Base-by-base conservation (phyloP, 23 tunicate species). In the Halocynthia roretzi region DNA sequence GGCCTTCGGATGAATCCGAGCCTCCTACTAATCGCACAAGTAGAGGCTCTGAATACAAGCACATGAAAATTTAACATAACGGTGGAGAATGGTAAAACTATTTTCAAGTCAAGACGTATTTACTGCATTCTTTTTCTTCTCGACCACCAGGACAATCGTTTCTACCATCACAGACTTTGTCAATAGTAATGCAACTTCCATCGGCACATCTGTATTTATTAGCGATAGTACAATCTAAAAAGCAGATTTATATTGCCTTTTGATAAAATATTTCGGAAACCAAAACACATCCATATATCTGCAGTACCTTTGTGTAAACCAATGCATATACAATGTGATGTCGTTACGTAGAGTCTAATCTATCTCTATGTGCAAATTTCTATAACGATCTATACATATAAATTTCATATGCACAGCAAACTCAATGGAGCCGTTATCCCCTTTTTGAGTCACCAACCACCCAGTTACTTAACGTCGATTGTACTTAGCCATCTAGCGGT, bases 81-180 rank as follows among this genome's bases (percentile, higher is more conserved):
- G 44, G 23, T 17, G 40, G 19, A 17, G 72, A 17, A 17, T 17
- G 2, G 2, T 5, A 17, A 31, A 17, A 68, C 40, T 17, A 17
- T 19, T 68, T 68, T 17, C 5, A 12, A 68, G 31, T 11, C 44
- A 31, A 31, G 44, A 44, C 5, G 62, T 14, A 12, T 72, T 53
- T 79, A 88, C 95, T 75, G 61, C 95, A 88, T 49, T 83, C 81
- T 23, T 50, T 21, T 78, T 88, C 95, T 61, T 91, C 97, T 11
- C 78, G 76, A 50, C 97, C 84, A 54, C 77, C 76, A 7, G 77
- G 56, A 63, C 97, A 91, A 48, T 91, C 77, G 54, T 57, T 56
- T 10, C 9, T 52, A 17, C 80, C 83, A 72, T 91, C 84, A 67
- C 97, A 91, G 31, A 85, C 84, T 0, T 56, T 68, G 44, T 61